Base-by-base conservation (phyloP, 2,113 vertebrate genomes). In the Piaya cayana region DNA sequence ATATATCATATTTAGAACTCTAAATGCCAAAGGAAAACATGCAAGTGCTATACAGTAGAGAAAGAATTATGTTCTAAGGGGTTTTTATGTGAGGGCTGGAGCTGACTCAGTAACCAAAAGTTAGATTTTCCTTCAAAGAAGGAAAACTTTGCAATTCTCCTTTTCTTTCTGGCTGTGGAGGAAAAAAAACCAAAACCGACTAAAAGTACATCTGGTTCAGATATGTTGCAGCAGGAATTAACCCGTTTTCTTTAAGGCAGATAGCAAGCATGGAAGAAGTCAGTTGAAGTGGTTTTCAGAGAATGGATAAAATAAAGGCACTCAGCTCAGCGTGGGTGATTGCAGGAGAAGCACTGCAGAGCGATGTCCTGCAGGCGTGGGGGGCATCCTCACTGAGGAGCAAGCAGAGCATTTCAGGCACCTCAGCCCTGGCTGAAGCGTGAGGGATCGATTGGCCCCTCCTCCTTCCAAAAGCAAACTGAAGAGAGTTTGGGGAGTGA, bases 191-290 rank as follows among this genome's bases (percentile, higher is more conserved):
- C 60, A 70, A 25, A 53, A 53, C 13, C 18, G 9, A 20, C 47
- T 18, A 75, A 36, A 19, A 34, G 65, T 83, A 74, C 92, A 95
- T 82, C 84, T 96, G 87, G 52, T 94, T 96, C 79, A 71, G 52
- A 89, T 93, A 63, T 70, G 71, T 49, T 78, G 37, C 68, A 91
- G 53, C 23, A 80, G 37, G 63, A 92, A 81, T 95, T 92, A 95
- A 91, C 45, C 62, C 26, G 0, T 90, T 70, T 72, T 50, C 70
- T 82, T 92, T 96, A 87, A 87, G 50, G 42, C 70, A 91, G n/a
- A 37, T 37, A 49, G 82, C 62, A 76, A 76, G 50, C 85, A 47
- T 58, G 82, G 55, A 58, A 92, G 79, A 97, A 71, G 43, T 50
- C 76, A 91, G 63, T 53, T 89, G 77, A 81, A 82, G 81, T 25